A percentile compares a stretch with the other conserved stretches of the same genome.
These are phyloP conservation scores for Tupaia chinensis DNA, from an alignment of 2,113 vertebrate genomes.

Conservation along the genomic window DNA sequence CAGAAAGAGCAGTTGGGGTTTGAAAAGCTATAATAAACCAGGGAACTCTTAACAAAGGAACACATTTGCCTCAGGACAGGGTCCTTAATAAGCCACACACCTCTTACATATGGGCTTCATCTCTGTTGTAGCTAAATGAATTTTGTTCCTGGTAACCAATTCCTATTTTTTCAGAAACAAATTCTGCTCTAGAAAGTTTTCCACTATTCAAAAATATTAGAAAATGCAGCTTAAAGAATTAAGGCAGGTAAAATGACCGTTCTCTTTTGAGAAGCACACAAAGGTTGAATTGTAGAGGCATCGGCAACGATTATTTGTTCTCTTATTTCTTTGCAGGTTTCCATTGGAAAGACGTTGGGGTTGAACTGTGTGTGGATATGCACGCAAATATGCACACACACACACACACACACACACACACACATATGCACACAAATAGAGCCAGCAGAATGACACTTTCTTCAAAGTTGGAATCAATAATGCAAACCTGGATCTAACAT, in stretches of 20 bases:
- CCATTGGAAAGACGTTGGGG: neutral
- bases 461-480: constrained; percentile 41
- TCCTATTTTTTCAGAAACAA: neutral
- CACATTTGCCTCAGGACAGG: neutral
- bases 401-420: rapidly evolving
- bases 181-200: neutral
- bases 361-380: constrained; percentile 24
- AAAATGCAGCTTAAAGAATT: neutral
- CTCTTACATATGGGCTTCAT: neutral
- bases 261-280: neutral
- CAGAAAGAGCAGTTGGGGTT: neutral
- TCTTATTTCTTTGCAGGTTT: neutral
- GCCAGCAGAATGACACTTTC: neutral
- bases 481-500: neutral
- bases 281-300: neutral
- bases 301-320: neutral
- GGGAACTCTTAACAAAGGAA: neutral
- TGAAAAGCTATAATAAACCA: neutral
- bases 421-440: neutral
- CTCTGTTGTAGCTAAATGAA: neutral
- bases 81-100: neutral
- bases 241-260: neutral
- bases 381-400: too few species aligned
- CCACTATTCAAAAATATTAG: neutral
- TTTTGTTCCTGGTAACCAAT: neutral